Evolutionary conservation across 2,888 invertebrate species (phyloP).

Genomic region (Cistogaster globosa): DNA sequence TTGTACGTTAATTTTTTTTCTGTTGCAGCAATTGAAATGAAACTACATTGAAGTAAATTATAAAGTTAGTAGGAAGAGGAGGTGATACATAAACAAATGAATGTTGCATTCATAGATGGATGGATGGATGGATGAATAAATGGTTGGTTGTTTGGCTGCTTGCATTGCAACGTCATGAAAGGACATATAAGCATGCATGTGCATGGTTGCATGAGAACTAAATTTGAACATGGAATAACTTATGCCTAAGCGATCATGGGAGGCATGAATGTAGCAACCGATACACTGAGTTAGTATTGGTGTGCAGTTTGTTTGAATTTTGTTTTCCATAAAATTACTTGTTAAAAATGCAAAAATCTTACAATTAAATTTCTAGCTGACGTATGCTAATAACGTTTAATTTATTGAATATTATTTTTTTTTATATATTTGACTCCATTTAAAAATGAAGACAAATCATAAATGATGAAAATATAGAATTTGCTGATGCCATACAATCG

Average conservation of each 20-base stretch:
- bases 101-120: constrained; percentile 18
- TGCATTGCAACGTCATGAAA: constrained; percentile 36
- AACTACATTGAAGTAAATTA: constrained; percentile 68
- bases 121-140: not conserved
- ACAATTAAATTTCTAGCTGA: constrained; percentile 80
- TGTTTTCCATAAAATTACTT: constrained; percentile 66
- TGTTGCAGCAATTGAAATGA: constrained; percentile 54
- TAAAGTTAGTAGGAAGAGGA: constrained; percentile 56
- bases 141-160: constrained; percentile 25
- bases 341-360: constrained; percentile 72
- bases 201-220: constrained; percentile 37
- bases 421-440: constrained; percentile 37
- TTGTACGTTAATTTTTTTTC: constrained; percentile 2
- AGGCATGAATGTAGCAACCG: no score
- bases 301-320: constrained; percentile 38
- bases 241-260: constrained; percentile 9
- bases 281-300: no score
- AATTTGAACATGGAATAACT: constrained; percentile 60
- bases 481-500: not conserved
- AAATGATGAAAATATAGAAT: constrained; percentile 21
- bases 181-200: constrained; percentile 38
- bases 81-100: constrained; percentile 28
- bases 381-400: constrained; percentile 49
- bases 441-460: constrained; percentile 15
- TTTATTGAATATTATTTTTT: constrained; percentile 39